Percentiles rank a stretch among this genome's conserved stretches.
Conservation (phyloP, 2,888 invertebrate species). For the Limnephilus marmoratus region DNA sequence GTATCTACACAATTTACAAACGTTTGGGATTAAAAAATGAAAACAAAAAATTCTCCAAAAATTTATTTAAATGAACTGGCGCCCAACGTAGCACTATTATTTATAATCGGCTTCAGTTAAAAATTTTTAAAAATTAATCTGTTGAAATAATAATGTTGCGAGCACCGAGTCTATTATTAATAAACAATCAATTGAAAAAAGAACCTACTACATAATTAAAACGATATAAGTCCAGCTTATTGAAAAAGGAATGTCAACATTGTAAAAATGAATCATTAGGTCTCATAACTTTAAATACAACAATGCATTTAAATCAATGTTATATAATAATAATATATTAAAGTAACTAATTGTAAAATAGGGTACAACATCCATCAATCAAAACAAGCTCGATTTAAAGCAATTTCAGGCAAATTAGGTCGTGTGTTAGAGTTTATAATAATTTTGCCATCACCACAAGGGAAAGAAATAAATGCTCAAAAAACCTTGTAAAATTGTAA, state of each 20-base stretch:
- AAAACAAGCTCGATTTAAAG: not conserved
- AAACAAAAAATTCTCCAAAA: not conserved
- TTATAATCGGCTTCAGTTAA: not conserved
- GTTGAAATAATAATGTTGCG: not conserved
- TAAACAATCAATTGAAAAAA: not conserved
- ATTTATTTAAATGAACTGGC: not conserved
- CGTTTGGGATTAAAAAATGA: not conserved
- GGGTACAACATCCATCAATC: not conserved
- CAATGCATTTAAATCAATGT: not conserved
- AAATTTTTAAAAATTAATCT: too few species aligned
- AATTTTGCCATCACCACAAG: not conserved
- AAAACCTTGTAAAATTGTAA: not conserved
- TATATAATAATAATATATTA: not conserved
- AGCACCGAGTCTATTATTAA: not conserved
- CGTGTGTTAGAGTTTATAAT: not conserved
- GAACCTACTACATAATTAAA: not conserved
- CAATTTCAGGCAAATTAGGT: not conserved
- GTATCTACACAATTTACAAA: slow-evolving; percentile 37
- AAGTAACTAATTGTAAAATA: not conserved
- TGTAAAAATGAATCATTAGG: not conserved
- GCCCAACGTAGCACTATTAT: not conserved
- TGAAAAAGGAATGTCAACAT: not conserved
- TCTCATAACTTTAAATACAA: not conserved
- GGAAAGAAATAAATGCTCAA: not conserved
- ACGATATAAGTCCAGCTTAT: not conserved